Base-by-base conservation (phyloP, 2,113 vertebrate genomes). In the Triplophysa rosa region DNA sequence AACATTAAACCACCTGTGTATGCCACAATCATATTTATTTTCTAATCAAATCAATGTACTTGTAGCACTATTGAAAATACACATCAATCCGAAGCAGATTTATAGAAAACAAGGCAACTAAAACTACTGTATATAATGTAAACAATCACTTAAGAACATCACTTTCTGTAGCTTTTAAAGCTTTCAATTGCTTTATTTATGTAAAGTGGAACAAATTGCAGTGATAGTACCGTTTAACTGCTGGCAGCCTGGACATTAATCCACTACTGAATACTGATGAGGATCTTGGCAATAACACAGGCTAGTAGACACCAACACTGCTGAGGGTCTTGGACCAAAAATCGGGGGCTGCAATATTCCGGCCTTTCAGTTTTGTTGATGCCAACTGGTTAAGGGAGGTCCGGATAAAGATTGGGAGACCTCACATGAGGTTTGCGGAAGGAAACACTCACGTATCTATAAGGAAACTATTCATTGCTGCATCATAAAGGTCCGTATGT, bases 231-330 rank as follows among this genome's bases (percentile, higher is more conserved):
- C 23, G 69, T 26, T 62, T 29, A 45, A 37, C 80, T 67, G 19
- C 45, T 71, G 83, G 86, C 82, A 87, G 73, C 66, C 56, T 52
- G 42, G 69, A 63, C 8, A 69, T 80, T 82, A 80, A 78, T 87
- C 79, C 2, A 52, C 72, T 87, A 69, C 82, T 83, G 79, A 81
- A 82, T 80, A 72, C 5, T n/a, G 65, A 78, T 78, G 54, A 77
- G 23, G 68, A 81, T 16, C 59, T 61, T 78, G 81, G 63, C 63
- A 81, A 26, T 61, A 80, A 61, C 29, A 61, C 63, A 23, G 47
- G 29, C 78, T 86, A 24, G 78, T 86, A 82, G 86, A 66, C 3
- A 70, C 82, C 86, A 87, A 83, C 87, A 89, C 70, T 82, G 67
- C 67, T 82, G 66, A 69, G 49, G 64, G 64, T 81, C 56, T 66